Percentiles rank a stretch among this genome's conserved stretches.
These are phyloP conservation scores for Drosophila putrida DNA, from an alignment of 2,888 invertebrate genomes.

Conservation along the genomic window DNA sequence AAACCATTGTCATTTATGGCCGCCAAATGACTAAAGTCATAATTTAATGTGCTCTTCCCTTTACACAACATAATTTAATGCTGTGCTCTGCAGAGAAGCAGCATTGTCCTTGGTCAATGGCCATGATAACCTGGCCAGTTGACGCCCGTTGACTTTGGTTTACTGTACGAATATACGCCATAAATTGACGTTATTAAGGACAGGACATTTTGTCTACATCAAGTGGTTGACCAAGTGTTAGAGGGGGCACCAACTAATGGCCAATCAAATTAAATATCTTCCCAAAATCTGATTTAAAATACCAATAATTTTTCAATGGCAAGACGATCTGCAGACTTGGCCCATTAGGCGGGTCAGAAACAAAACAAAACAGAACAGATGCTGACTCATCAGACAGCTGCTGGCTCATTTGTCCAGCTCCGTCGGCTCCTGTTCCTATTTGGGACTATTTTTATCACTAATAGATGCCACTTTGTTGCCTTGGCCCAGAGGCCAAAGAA, in stretches of 20 bases:
- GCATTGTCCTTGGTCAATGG: conserved; percentile 13
- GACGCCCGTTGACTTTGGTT: conserved; percentile 36
- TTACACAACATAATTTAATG: conserved; percentile 59
- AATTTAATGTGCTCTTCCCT: conserved; percentile 42
- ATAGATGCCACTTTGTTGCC: conserved; percentile 75
- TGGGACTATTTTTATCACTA: conserved; percentile 74
- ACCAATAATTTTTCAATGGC: conserved; percentile 65
- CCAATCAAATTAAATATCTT: conserved; percentile 57
- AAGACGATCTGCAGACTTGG: conserved; percentile 29
- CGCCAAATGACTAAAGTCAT: conserved; percentile 55
- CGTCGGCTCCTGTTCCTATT: conserved; percentile 10
- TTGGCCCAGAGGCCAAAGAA: conserved; percentile 35
- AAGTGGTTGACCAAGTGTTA: conserved; percentile 31
- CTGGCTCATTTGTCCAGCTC: conserved; percentile 64
- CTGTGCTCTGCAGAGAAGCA: background rate
- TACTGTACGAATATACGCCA: conserved; percentile 49
- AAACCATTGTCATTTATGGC: conserved; percentile 57
- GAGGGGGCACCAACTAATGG: conserved; percentile 36
- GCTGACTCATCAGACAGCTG: conserved; percentile 73
- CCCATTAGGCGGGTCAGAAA: conserved; percentile 39
- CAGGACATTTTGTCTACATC: conserved; percentile 43
- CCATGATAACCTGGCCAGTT: conserved; percentile 38
- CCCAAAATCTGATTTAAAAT: conserved; percentile 64
- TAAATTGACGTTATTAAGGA: conserved; percentile 60
- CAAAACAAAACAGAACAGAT: conserved; percentile 43